Evolutionary conservation across 2,797 vertebrate genomes (phyloP).

Genomic region (Phoebastria nigripes): DNA sequence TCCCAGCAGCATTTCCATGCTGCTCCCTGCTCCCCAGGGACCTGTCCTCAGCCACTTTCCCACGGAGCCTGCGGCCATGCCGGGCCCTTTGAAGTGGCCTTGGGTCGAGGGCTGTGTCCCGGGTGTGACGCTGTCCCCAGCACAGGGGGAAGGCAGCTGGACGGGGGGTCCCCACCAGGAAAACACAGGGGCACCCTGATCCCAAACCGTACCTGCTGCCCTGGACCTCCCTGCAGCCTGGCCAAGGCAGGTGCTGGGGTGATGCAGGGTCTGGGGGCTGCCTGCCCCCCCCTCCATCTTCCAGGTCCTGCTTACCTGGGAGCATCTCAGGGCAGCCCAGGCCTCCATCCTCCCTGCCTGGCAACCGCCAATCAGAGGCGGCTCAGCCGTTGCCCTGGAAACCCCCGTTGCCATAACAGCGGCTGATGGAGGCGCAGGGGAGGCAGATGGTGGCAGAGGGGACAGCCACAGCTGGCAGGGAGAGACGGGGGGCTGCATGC

Average conservation of each 20-base stretch:
- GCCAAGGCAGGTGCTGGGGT: neutral
- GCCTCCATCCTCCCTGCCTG: conserved; percentile 11
- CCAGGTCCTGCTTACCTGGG: conserved; percentile 1
- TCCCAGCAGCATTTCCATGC: neutral
- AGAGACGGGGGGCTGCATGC: neutral
- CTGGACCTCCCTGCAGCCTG: neutral
- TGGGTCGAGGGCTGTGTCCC: neutral
- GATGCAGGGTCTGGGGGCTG: neutral
- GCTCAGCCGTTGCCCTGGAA: conserved; percentile 17
- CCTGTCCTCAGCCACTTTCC: neutral
- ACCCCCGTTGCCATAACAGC: conserved; percentile 52
- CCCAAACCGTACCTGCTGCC: rapidly evolving
- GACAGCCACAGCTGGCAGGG: neutral
- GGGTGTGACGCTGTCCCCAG: neutral
- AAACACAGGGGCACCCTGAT: neutral
- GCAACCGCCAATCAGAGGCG: neutral
- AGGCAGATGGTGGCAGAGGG: conserved; percentile 48
- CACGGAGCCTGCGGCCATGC: neutral
- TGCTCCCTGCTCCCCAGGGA: neutral
- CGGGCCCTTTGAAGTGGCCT: neutral
- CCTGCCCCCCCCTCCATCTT: neutral
- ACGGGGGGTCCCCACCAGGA: neutral
- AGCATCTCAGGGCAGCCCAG: conserved; percentile 27
- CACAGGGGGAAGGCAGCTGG: neutral
- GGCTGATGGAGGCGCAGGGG: neutral